Evolutionary conservation across 2,797 vertebrate species (phyloP).

Genomic region (Chelon labrosus): DNA sequence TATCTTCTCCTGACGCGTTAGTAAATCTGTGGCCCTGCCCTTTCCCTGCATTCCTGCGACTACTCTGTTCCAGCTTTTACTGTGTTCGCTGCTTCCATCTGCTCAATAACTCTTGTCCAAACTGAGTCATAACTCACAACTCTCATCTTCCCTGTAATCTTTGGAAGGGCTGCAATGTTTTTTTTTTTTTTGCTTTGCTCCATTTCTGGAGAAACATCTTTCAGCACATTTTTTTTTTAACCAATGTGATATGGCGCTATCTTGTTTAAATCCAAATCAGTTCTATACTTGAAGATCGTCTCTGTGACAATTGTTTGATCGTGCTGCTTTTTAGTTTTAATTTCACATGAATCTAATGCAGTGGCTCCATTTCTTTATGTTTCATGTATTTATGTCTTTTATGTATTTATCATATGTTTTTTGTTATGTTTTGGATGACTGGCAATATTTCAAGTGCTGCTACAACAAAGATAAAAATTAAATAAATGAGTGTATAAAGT

Average conservation of each 20-base stretch:
- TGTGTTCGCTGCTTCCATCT: conserved; percentile 68
- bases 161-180: conserved; percentile 31
- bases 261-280: too few relatives aligned
- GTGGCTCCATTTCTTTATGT: too few relatives aligned
- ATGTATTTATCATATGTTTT: too few relatives aligned
- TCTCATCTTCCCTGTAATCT: conserved; percentile 70
- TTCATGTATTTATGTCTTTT: too few relatives aligned
- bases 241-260: conserved; percentile 2
- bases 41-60: conserved; percentile 71
- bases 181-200: conserved; percentile 13
- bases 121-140: conserved; percentile 66
- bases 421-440: too few relatives aligned
- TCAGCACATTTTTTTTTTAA: conserved; percentile 11
- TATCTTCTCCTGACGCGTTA: conserved; percentile 32
- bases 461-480: too few relatives aligned
- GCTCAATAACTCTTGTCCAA: conserved; percentile 71
- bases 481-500: too few relatives aligned
- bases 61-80: conserved; percentile 62
- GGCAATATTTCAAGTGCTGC: too few relatives aligned
- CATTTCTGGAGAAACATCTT: conserved; percentile 19
- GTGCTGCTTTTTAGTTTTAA: too few relatives aligned
- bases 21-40: conserved; percentile 61
- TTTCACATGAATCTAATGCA: too few relatives aligned
- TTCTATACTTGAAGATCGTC: too few relatives aligned
- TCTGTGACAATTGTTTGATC: too few relatives aligned